phyloP scores from a whole-genome alignment of 2,888 invertebrate species.

The Mythimna vitellina region DNA sequence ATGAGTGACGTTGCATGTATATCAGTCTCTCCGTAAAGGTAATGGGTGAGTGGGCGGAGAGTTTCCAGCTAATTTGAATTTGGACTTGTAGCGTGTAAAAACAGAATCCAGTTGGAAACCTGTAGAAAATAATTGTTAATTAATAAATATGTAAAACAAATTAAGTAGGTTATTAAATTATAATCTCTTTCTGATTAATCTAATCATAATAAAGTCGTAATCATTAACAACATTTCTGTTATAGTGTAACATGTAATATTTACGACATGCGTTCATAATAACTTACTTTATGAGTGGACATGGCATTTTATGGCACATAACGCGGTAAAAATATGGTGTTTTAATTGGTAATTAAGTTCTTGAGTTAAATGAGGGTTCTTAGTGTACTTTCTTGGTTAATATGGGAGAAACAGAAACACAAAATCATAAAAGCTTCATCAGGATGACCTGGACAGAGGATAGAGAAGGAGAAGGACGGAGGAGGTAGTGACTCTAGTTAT shows the following conservation, averaged over 20 bases:
- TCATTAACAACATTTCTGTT: neutral
- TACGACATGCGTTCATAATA: constrained; percentile 10
- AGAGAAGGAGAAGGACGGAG: no score
- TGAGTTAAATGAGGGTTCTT: neutral
- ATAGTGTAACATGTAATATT: constrained; percentile 12
- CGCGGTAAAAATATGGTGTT: constrained; percentile 22
- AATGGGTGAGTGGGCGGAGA: neutral
- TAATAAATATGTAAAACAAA: neutral
- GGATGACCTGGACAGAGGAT: no score
- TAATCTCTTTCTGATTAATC: neutral
- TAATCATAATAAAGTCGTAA: constrained; percentile 7
- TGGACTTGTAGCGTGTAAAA: no score
- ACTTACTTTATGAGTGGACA: constrained; percentile 5
- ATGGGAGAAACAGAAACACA: neutral
- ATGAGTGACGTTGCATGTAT: no score
- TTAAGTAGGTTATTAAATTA: neutral
- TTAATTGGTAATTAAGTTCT: constrained; percentile 28
- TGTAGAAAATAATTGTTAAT: neutral
- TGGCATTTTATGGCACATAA: constrained; percentile 23
- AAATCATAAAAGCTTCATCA: no score
- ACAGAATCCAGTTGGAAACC: neutral
- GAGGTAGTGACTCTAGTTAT: no score
- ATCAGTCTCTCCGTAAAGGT: no score
- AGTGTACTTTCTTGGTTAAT: neutral
- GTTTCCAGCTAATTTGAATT: neutral